Conservation (phyloP, 1,140 invertebrate species). For the Drosophila willistoni region DNA sequence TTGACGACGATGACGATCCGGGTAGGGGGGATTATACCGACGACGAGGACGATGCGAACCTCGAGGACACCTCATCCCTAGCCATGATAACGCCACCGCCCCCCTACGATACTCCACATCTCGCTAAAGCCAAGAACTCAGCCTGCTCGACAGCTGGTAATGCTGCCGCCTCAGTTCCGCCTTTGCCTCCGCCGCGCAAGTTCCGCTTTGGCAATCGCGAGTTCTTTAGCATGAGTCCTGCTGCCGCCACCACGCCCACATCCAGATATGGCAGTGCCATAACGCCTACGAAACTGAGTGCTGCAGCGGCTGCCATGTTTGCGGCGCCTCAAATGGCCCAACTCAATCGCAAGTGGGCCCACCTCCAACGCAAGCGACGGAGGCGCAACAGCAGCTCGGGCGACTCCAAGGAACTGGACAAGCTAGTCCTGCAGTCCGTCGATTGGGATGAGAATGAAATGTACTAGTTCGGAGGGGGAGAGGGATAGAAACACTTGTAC, state of each 20-base stretch:
- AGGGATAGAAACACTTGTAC: slow-evolving; percentile 17
- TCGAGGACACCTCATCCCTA: slow-evolving; percentile 71
- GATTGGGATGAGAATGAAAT: slow-evolving; percentile 83
- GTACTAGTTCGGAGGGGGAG: slow-evolving; percentile 53
- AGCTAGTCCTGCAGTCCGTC: slow-evolving; percentile 80
- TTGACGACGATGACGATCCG: slow-evolving; percentile 38
- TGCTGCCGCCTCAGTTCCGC: slow-evolving; percentile 20
- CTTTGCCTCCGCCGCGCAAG: slow-evolving; percentile 65
- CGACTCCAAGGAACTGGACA: slow-evolving; percentile 81
- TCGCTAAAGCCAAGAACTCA: slow-evolving; percentile 16
- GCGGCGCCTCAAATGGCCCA: slow-evolving; percentile 77
- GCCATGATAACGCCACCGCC: slow-evolving; percentile 81
- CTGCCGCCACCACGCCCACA: slow-evolving; percentile 45
- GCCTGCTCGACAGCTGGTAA: slow-evolving; percentile 1
- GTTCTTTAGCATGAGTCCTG: slow-evolving; percentile 75
- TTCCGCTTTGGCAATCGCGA: slow-evolving; percentile 78
- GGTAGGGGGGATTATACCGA: slow-evolving; percentile 32
- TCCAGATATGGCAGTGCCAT: slow-evolving; percentile 61
- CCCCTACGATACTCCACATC: slow-evolving; percentile 72
- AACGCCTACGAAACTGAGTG: slow-evolving; percentile 76
- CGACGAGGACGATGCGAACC: slow-evolving; percentile 37
- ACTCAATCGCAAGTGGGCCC: slow-evolving; percentile 78
- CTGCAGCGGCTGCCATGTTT: slow-evolving; percentile 73
- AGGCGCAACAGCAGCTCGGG: slow-evolving; percentile 80
- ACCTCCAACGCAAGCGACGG: slow-evolving; percentile 58